Percentiles rank a stretch among this genome's conserved stretches.
Conservation (phyloP, 2,888 invertebrate species). For the Plebejus melissa region DNA sequence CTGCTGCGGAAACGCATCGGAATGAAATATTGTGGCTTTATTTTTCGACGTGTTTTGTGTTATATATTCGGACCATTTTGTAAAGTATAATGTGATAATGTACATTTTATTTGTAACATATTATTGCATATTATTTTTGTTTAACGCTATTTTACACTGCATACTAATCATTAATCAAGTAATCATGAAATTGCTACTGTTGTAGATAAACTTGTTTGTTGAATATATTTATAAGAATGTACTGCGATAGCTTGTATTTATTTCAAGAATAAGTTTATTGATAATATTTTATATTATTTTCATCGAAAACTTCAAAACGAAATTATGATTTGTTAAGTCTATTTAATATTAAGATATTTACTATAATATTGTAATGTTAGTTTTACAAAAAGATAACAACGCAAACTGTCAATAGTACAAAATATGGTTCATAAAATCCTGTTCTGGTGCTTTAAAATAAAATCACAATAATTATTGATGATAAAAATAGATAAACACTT, state of each 20-base stretch:
- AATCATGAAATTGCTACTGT: slow-evolving; percentile 10
- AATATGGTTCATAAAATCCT: neutral
- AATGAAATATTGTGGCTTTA: neutral
- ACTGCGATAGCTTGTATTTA: slow-evolving; percentile 13
- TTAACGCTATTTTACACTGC: slow-evolving; percentile 1
- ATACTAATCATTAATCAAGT: slow-evolving; percentile 8
- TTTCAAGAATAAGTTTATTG: slow-evolving; percentile 9
- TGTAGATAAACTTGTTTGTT: slow-evolving; percentile 15
- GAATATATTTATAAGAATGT: slow-evolving; percentile 17
- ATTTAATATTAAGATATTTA: neutral
- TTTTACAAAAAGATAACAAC: neutral
- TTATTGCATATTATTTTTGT: slow-evolving; percentile 7
- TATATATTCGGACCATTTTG: slow-evolving; percentile 13
- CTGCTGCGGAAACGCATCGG: neutral
- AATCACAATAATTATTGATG: neutral
- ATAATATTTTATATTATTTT: neutral
- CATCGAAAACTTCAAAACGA: slow-evolving; percentile 9
- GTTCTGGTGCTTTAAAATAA: neutral
- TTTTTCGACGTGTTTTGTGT: neutral
- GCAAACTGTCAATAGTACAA: slow-evolving; percentile 9
- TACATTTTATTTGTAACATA: slow-evolving; percentile 10
- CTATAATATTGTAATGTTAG: neutral
- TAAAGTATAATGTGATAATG: slow-evolving; percentile 19
- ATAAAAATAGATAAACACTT: neutral
- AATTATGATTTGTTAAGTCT: slow-evolving; percentile 2